phyloP scores from a whole-genome alignment of 2,888 invertebrate species.

The Gasteruption jaculator region DNA sequence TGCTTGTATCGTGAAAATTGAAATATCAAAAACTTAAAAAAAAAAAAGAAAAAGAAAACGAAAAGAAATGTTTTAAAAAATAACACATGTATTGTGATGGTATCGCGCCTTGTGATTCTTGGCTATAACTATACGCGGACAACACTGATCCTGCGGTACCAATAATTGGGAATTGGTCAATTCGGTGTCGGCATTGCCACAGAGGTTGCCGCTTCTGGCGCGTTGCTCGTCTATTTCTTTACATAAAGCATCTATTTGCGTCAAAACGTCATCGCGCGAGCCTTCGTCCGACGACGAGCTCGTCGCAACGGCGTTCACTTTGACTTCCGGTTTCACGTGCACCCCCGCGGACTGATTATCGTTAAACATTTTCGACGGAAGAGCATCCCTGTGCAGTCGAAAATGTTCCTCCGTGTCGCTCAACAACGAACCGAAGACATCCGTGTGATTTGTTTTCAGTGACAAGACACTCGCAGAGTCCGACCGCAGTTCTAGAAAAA shows the following conservation, averaged over 20 bases:
- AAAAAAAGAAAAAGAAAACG: not conserved
- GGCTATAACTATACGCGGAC: slow-evolving; percentile 52
- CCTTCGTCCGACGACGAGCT: slow-evolving; percentile 28
- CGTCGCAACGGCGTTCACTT: slow-evolving; percentile 22
- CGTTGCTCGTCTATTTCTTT: no score
- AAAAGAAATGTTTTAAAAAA: slow-evolving; percentile 37
- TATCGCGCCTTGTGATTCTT: slow-evolving; percentile 47
- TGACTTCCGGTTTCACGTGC: slow-evolving; percentile 30
- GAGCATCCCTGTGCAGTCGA: slow-evolving; percentile 55
- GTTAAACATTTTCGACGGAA: slow-evolving; percentile 36
- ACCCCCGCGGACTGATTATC: slow-evolving; percentile 27
- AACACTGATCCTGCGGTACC: slow-evolving; percentile 52
- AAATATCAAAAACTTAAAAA: not conserved
- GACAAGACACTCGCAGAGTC: slow-evolving; percentile 63
- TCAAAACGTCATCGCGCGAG: slow-evolving; percentile 23
- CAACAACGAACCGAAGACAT: slow-evolving; percentile 59
- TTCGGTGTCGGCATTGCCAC: slow-evolving; percentile 15
- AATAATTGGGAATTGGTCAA: slow-evolving; percentile 33
- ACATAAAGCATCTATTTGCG: no score
- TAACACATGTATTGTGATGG: slow-evolving; percentile 51
- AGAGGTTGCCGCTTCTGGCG: no score
- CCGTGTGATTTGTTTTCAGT: slow-evolving; percentile 48
- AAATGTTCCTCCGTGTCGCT: slow-evolving; percentile 58
- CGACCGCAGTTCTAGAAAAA: slow-evolving; percentile 61
- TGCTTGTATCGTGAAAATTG: no score